Conservation (phyloP, 2,113 vertebrate species). For the Crotalus helleri region DNA sequence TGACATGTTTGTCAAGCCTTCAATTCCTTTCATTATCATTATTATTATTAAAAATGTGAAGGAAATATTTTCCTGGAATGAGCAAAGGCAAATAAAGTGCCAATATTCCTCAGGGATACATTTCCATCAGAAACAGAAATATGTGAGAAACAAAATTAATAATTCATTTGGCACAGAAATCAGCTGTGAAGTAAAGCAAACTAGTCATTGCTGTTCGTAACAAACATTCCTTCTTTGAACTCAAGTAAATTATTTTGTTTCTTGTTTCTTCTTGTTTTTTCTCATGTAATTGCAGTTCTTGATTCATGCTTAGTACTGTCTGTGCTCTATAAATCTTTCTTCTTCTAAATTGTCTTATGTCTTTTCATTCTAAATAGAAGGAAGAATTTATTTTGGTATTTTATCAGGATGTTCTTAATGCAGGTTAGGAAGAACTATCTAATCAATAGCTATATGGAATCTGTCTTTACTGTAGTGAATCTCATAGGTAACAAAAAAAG, state of each 20-base stretch:
- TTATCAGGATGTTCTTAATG: not conserved
- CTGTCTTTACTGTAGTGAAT: not conserved
- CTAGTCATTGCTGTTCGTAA: not conserved
- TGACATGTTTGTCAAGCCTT: not conserved
- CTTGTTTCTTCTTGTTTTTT: conserved; percentile 5
- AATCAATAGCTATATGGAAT: not conserved
- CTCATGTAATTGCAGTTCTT: conserved; percentile 1
- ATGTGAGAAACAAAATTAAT: conserved; percentile 46
- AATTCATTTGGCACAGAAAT: conserved; percentile 41
- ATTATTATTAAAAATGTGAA: not conserved
- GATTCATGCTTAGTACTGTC: conserved; percentile 1
- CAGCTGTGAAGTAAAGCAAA: conserved; percentile 32
- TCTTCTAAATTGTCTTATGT: not conserved
- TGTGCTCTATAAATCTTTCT: not conserved
- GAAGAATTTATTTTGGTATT: not conserved
- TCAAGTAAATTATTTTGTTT: not conserved
- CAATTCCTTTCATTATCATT: not conserved
- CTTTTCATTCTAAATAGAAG: not conserved
- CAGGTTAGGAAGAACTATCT: not conserved
- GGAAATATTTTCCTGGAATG: not conserved
- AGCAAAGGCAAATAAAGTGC: conserved; percentile 11
- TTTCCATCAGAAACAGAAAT: conserved; percentile 24
- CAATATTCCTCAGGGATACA: conserved; percentile 7
- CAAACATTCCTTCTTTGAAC: not conserved
- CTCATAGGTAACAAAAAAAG: not conserved